Conservation (phyloP, 1,140 invertebrate genomes). For the Trachelipus rathkii region DNA sequence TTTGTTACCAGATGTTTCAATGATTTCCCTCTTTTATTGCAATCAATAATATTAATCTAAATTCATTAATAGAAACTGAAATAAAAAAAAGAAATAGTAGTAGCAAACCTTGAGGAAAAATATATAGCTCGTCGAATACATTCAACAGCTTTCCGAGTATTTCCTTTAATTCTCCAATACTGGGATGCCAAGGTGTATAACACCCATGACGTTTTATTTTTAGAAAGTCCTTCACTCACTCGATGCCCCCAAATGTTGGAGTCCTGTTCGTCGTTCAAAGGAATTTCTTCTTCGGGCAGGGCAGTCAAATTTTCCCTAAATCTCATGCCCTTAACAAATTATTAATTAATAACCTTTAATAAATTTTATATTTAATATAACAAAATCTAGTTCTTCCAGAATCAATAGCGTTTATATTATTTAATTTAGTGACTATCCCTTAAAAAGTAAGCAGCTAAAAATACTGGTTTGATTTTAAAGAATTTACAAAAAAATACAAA, state of each 20-base stretch:
- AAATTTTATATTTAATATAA: not conserved
- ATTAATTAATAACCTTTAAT: slow-evolving; percentile 12
- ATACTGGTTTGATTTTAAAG: too few species aligned
- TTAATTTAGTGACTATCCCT: not conserved
- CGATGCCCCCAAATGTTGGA: slow-evolving; percentile 64
- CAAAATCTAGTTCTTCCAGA: not conserved
- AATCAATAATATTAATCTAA: too few species aligned
- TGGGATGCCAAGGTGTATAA: slow-evolving; percentile 77
- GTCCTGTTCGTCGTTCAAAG: slow-evolving; percentile 60
- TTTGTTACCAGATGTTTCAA: too few species aligned
- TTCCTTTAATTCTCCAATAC: slow-evolving; percentile 77
- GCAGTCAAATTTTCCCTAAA: slow-evolving; percentile 62
- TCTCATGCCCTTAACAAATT: slow-evolving; percentile 54
- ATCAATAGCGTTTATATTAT: not conserved
- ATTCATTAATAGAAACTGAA: too few species aligned
- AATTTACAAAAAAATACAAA: too few species aligned
- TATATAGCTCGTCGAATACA: slow-evolving; percentile 73
- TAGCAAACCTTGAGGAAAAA: slow-evolving; percentile 65
- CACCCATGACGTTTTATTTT: slow-evolving; percentile 75
- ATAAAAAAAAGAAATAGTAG: slow-evolving; percentile 5
- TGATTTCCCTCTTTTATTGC: too few species aligned
- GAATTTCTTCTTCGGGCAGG: slow-evolving; percentile 62
- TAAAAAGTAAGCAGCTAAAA: not conserved
- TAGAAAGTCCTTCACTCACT: slow-evolving; percentile 60
- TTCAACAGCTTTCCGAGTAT: slow-evolving; percentile 72